Conservation (phyloP, 2,888 invertebrate species). For the Busseola fusca region DNA sequence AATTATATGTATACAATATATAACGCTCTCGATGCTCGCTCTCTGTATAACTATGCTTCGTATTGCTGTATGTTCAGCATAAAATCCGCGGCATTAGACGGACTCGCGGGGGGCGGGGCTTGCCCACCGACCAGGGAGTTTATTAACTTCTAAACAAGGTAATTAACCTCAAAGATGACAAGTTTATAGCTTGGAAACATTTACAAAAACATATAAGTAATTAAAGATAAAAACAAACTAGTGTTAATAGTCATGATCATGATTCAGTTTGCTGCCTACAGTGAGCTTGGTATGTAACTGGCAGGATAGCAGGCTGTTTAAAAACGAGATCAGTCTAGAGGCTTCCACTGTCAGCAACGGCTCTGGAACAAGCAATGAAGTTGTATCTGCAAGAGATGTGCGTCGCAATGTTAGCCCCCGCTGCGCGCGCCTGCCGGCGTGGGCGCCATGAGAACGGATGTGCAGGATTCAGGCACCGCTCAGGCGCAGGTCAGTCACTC, state of each 20-base stretch:
- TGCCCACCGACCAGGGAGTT: conserved; percentile 20
- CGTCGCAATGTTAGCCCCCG: not conserved
- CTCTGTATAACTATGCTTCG: conserved; percentile 4
- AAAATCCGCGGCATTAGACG: conserved; percentile 17
- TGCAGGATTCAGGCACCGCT: not conserved
- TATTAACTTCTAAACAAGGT: conserved; percentile 52
- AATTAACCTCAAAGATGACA: conserved; percentile 57
- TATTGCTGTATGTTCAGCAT: conserved; percentile 11
- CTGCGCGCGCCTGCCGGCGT: not conserved
- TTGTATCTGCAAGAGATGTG: not conserved
- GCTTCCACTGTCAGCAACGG: not conserved
- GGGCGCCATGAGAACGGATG: conserved; percentile 5
- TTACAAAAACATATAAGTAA: conserved; percentile 49
- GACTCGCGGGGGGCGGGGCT: not conserved
- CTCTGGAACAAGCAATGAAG: conserved; percentile 7
- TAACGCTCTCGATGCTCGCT: conserved; percentile 44
- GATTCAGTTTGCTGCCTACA: not conserved
- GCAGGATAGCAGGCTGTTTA: too few relatives aligned
- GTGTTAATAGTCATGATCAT: conserved; percentile 15
- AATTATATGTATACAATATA: conserved; percentile 61
- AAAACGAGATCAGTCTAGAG: too few relatives aligned
- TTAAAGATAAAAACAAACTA: conserved; percentile 35
- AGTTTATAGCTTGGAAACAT: conserved; percentile 48
- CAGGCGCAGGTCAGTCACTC: conserved; percentile 50
- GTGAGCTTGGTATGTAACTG: not conserved